Conservation (phyloP, 2,113 vertebrate genomes). For the Lepidiolamprologus cunningtoni region DNA sequence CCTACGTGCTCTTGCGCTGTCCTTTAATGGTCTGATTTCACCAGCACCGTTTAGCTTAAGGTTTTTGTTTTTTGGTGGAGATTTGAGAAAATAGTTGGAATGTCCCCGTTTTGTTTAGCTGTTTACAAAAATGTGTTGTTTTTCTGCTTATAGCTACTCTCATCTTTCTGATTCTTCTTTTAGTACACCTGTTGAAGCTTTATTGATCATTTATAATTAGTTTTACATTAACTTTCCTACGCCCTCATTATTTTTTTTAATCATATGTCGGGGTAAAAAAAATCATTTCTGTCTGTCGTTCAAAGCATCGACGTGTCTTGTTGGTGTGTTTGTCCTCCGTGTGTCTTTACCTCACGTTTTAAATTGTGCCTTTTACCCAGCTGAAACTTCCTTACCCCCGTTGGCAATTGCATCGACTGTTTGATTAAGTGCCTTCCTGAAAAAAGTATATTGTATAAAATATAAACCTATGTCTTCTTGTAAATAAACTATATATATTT, state of each 20-base stretch:
- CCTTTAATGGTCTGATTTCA: neutral
- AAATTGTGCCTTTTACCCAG: conserved; percentile 52
- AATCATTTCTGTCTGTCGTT: neutral
- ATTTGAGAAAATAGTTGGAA: neutral
- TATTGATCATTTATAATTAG: neutral
- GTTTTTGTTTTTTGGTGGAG: neutral
- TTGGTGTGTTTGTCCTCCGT: neutral
- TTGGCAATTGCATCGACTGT: conserved; percentile 10
- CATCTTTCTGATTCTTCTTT: neutral
- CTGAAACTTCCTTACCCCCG: neutral
- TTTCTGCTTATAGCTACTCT: neutral
- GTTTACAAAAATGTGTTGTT: neutral
- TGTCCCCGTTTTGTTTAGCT: neutral
- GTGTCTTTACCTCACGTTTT: neutral
- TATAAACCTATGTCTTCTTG: conserved; percentile 52
- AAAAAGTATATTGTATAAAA: conserved; percentile 34
- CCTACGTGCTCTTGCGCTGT: neutral
- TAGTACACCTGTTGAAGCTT: neutral
- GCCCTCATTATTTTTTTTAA: neutral
- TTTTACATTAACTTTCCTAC: neutral
- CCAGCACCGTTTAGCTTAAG: conserved; percentile 14
- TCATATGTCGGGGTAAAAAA: neutral
- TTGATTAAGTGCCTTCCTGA: conserved; percentile 63
- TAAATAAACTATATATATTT: conserved; percentile 70
- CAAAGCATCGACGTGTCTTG: neutral